A percentile compares a stretch with the other conserved stretches of the same genome.
phyloP scores from a whole-genome alignment of 1,140 invertebrate species.

The Paraescarpia echinospica region DNA sequence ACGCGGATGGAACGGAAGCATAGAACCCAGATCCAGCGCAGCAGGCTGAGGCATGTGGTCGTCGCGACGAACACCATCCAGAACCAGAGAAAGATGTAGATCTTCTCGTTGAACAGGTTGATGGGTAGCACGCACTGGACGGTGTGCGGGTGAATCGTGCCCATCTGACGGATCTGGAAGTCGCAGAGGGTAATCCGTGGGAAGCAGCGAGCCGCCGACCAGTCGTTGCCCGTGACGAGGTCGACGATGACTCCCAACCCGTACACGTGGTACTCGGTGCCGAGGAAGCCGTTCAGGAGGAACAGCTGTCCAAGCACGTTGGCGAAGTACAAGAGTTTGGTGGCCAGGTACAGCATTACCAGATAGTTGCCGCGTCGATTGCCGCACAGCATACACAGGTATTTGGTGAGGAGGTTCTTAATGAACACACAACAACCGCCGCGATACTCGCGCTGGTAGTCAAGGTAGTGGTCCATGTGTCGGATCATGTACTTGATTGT shows the following conservation, averaged over 20 bases:
- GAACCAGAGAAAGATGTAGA: constrained; percentile 65
- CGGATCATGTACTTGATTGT: constrained; percentile 56
- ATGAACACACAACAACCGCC: constrained; percentile 31
- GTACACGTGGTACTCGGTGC: constrained; percentile 35
- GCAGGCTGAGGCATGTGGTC: constrained; percentile 57
- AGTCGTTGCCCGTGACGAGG: constrained; percentile 32
- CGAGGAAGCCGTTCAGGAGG: constrained; percentile 39
- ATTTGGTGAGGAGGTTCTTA: constrained; percentile 32
- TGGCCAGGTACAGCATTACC: constrained; percentile 34
- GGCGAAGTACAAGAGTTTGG: constrained; percentile 37
- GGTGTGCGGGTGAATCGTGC: constrained; percentile 61
- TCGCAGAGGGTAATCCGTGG: constrained; percentile 63
- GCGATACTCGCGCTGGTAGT: constrained; percentile 46
- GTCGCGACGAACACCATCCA: constrained; percentile 63
- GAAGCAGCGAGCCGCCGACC: constrained; percentile 45
- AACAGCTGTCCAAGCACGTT: constrained; percentile 40
- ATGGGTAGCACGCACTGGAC: constrained; percentile 64
- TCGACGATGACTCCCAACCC: constrained; percentile 37
- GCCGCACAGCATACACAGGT: constrained; percentile 40
- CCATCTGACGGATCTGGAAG: constrained; percentile 61
- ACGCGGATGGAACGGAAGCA: constrained; percentile 43
- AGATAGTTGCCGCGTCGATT: constrained; percentile 53
- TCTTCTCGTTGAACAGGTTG: constrained; percentile 65
- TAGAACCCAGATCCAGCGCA: constrained; percentile 49
- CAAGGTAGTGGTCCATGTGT: constrained; percentile 56